These are phyloP conservation scores for Helicoverpa zea DNA, from an alignment of 1,140 invertebrate species.

Conservation along the genomic window DNA sequence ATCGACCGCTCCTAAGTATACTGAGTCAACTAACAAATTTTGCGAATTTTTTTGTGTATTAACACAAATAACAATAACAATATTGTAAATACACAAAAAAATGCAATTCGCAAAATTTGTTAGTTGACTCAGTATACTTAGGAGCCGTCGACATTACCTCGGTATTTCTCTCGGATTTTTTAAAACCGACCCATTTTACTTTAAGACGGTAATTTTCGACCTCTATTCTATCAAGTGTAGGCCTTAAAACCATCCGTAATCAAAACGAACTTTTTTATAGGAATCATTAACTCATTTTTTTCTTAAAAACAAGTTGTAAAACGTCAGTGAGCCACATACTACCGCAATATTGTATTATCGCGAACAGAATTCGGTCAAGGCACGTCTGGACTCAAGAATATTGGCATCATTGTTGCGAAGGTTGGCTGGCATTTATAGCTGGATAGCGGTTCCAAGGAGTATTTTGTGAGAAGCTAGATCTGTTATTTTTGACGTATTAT, in stretches of 20 bases:
- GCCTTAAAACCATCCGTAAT: conserved; percentile 11
- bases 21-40: too few relatives aligned
- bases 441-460: conserved; percentile 19
- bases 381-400: conserved; percentile 40
- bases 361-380: conserved; percentile 47
- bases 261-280: not conserved
- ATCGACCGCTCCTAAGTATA: too few relatives aligned
- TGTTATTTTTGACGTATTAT: not conserved
- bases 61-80: too few relatives aligned
- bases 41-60: too few relatives aligned
- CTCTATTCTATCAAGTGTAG: too few relatives aligned
- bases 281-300: conserved; percentile 27
- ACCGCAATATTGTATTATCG: conserved; percentile 52
- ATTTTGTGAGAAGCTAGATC: conserved; percentile 6
- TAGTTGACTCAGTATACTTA: too few relatives aligned
- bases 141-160: too few relatives aligned
- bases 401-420: conserved; percentile 43
- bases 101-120: too few relatives aligned
- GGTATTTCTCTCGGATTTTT: too few relatives aligned
- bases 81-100: too few relatives aligned
- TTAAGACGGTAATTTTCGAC: too few relatives aligned
- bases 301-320: conserved; percentile 47
- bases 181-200: too few relatives aligned
- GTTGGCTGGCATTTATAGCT: conserved; percentile 26
- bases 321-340: conserved; percentile 38